A percentile compares a stretch with the other conserved stretches of the same genome.
phyloP scores from a whole-genome alignment of 2,113 vertebrate species.

The Neomonachus schauinslandi region DNA sequence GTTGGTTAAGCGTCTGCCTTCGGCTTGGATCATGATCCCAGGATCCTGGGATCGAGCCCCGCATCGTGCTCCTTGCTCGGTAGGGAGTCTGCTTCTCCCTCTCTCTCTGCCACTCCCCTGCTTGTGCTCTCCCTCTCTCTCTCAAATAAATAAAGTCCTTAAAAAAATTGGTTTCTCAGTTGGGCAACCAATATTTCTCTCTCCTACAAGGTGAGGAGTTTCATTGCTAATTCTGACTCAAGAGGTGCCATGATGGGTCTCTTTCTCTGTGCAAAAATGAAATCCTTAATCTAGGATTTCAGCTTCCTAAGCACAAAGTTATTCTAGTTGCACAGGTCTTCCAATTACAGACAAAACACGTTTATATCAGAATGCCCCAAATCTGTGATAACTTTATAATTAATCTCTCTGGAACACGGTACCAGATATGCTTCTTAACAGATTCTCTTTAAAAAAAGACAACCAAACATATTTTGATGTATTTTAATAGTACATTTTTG shows the following conservation, averaged over 20 bases:
- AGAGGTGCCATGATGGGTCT: neutral
- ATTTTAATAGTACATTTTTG: neutral
- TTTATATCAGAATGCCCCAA: neutral
- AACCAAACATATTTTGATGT: conserved; percentile 6
- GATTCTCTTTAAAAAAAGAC: neutral
- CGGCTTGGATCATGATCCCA: too few species aligned
- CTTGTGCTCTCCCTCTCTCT: too few species aligned
- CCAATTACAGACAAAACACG: neutral
- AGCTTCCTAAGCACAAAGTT: neutral
- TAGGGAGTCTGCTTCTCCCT: too few species aligned
- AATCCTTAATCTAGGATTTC: neutral
- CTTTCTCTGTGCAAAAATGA: neutral
- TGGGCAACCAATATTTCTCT: conserved; percentile 9
- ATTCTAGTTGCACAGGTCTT: neutral
- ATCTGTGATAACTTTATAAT: neutral
- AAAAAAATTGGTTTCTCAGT: neutral
- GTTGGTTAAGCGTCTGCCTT: too few species aligned
- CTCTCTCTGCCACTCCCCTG: too few species aligned
- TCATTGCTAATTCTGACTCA: neutral
- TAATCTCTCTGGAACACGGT: neutral
- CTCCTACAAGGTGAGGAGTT: neutral
- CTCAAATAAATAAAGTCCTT: too few species aligned
- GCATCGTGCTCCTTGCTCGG: too few species aligned
- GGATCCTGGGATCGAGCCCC: too few species aligned
- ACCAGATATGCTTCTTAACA: neutral